Conservation (phyloP, 1,140 invertebrate species). For the Ptiloglossa arizonensis region DNA sequence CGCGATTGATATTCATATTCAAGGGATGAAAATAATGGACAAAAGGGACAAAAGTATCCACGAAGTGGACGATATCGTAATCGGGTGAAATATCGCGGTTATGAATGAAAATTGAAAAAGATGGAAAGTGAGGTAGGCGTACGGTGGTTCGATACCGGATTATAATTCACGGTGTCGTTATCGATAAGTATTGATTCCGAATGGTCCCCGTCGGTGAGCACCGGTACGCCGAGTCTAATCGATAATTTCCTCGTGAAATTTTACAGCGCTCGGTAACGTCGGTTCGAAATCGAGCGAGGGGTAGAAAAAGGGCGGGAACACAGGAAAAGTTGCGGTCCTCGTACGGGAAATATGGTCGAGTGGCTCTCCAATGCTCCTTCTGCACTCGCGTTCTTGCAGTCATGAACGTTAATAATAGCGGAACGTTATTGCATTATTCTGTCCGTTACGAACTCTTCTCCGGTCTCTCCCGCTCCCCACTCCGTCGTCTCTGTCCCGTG, state of each 20-base stretch:
- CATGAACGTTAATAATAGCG: conserved; percentile 46
- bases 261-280: background rate
- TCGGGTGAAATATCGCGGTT: too few relatives aligned
- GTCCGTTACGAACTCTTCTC: background rate
- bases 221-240: background rate
- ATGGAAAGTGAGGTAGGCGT: too few relatives aligned
- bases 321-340: conserved; percentile 28
- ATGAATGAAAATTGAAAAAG: too few relatives aligned
- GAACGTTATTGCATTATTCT: conserved; percentile 54
- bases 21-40: too few relatives aligned
- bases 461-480: background rate
- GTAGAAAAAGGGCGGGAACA: background rate
- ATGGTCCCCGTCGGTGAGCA: too few relatives aligned
- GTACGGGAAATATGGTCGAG: conserved; percentile 46
- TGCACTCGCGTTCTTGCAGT: conserved; percentile 5
- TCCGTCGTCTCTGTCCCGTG: background rate
- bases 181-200: too few relatives aligned
- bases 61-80: too few relatives aligned
- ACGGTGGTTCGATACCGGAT: too few relatives aligned
- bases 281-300: conserved; percentile 2
- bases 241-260: conserved; percentile 9
- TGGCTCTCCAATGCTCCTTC: conserved; percentile 34
- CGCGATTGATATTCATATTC: too few relatives aligned
- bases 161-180: too few relatives aligned
- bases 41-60: too few relatives aligned